Evolutionary conservation across 2,888 invertebrate genomes (phyloP), one percentile per base, ranked within the genome.

Genomic region (Oscheius sp.): DNA sequence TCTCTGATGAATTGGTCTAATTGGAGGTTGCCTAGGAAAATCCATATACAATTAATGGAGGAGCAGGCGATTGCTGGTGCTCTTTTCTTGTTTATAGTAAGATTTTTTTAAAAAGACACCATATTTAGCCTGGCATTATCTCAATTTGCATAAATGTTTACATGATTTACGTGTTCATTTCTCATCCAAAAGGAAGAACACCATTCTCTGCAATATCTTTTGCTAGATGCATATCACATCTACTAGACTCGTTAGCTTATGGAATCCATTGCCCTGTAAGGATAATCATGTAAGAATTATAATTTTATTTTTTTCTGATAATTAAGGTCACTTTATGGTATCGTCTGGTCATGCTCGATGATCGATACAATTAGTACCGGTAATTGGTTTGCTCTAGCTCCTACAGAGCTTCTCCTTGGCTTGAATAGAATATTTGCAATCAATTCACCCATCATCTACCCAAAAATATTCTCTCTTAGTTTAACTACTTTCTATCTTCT

Each of bases 361-460:
- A 38, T 57, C n/a, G 57, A 57, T 26, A 57, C 38, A 12, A 14
- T 57, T 2, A 24, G 24, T 22, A 26, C 41, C 22, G 36, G 38
- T 17, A 22, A 12, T 17, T 57, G 57, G 57, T 38, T 57, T 38
- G 57, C 41, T 24, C 57, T 57, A 17, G 41, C 57, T 20, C 57
- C 57, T 24, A 20, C 24, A 5, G 57, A 57, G 26, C 26, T 57
- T 24, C 20, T 57, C 8, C 26, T 57, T 2, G 36, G 38, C 22
- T 38, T 57, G 26, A 57, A 57, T 22, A 6, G 57, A 38, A 36
- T 57, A 12, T 22, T 36, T 12, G 57, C 57, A 1, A 38, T 57
- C 1, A 36, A 57, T 38, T 38, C 41, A 2, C 36, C 41, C 14
- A 14, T 38, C 9, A 14, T 24, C 5, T 57, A 57, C 26, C 33